A percentile compares a stretch with the other conserved stretches of the same genome.
Conservation (phyloP, 1,140 invertebrate genomes). For the Drosophila tristis region DNA sequence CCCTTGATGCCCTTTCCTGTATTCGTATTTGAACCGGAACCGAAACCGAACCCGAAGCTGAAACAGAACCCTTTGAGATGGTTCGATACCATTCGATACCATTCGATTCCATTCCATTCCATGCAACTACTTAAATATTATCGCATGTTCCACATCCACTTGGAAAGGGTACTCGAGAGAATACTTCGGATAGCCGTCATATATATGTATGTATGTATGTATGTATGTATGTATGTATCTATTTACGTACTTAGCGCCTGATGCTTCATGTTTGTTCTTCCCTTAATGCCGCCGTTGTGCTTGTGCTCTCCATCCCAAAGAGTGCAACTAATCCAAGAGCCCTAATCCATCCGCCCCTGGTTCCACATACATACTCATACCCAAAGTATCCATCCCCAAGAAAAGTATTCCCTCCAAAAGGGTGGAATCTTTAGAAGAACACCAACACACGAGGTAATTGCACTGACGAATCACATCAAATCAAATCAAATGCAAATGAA, state of each 20-base stretch:
- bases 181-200: slow-evolving; percentile 13
- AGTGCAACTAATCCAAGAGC: background rate
- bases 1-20: slow-evolving; percentile 1
- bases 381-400: slow-evolving; percentile 14
- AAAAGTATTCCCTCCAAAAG: background rate
- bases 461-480: slow-evolving; percentile 29
- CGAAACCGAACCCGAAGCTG: no score
- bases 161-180: slow-evolving; percentile 8
- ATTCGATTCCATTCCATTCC: no score
- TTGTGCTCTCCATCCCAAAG: slow-evolving; percentile 7
- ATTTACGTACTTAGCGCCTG: slow-evolving; percentile 8
- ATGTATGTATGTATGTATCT: background rate
- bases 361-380: slow-evolving; percentile 7
- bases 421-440: background rate
- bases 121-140: background rate
- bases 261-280: background rate
- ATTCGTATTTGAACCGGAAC: no score
- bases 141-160: background rate
- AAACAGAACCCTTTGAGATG: background rate
- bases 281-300: slow-evolving; percentile 34
- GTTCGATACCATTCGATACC: no score
- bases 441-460: slow-evolving; percentile 49
- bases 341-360: slow-evolving; percentile 10
- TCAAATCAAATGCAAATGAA: slow-evolving; percentile 23
- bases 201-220: slow-evolving; percentile 7